These are phyloP conservation scores for Margaritifera margaritifera DNA, from an alignment of 2,888 invertebrate species.

Conservation along the genomic window DNA sequence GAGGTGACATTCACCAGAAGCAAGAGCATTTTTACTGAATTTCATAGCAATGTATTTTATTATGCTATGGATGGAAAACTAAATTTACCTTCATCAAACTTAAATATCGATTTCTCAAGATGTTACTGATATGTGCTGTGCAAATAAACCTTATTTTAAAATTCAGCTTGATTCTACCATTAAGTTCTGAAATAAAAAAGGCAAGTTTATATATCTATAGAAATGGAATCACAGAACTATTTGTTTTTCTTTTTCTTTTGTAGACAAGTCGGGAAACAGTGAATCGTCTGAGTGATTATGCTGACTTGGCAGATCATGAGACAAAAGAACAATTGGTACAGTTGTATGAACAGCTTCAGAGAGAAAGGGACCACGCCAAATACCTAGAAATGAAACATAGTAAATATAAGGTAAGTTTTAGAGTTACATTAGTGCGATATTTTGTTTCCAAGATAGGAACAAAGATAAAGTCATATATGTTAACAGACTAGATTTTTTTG, in stretches of 20 bases:
- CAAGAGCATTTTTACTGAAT: no score
- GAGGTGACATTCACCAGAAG: no score
- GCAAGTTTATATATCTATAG: neutral
- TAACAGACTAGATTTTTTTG: no score
- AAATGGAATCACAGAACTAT: neutral
- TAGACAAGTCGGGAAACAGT: conserved; percentile 67
- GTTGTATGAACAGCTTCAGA: conserved; percentile 49
- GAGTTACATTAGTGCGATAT: neutral
- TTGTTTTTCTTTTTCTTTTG: conserved; percentile 9
- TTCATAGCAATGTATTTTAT: no score
- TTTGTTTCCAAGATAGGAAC: neutral
- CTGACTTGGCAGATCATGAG: conserved; percentile 59
- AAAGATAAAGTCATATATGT: no score
- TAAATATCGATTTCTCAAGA: neutral
- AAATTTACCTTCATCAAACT: no score
- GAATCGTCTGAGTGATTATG: conserved; percentile 62
- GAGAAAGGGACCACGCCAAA: conserved; percentile 54
- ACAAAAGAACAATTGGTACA: conserved; percentile 56
- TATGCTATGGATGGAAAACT: no score
- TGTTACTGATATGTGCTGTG: neutral
- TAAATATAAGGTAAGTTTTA: conserved; percentile 40
- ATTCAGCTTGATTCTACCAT: neutral
- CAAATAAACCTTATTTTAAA: neutral
- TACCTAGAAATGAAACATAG: conserved; percentile 49
- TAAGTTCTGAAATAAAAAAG: neutral